These are phyloP conservation scores for Chiloscyllium punctatum DNA, from an alignment of 2,797 vertebrate genomes.

Conservation along the genomic window DNA sequence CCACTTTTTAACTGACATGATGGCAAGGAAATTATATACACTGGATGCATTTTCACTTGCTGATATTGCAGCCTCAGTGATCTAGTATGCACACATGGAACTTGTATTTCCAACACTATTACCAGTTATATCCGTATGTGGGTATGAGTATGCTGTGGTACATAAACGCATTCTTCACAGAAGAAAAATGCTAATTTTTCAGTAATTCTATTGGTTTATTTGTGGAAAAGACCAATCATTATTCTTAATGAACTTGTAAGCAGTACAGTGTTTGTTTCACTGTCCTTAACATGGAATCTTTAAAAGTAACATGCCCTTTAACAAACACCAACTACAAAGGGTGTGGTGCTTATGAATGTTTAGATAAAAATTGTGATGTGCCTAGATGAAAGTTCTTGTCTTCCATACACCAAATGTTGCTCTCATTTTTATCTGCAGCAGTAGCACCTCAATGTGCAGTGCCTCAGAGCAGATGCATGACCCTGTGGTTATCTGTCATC, in stretches of 20 bases:
- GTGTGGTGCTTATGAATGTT: neutral
- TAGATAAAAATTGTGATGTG: neutral
- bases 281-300: neutral
- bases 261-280: neutral
- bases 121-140: no score
- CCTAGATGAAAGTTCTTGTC: neutral
- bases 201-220: neutral
- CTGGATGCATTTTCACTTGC: neutral
- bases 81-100: neutral
- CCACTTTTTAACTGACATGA: neutral
- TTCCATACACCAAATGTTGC: neutral
- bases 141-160: neutral
- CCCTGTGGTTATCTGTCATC: conserved; percentile 7
- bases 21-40: neutral
- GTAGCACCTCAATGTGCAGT: neutral
- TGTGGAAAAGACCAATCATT: neutral
- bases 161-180: neutral
- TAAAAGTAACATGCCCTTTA: neutral
- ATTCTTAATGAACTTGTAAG: neutral
- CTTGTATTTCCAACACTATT: neutral
- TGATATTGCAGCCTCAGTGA: neutral
- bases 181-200: neutral
- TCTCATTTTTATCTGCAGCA: neutral
- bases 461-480: neutral
- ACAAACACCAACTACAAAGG: neutral